Conservation (phyloP, 2,888 invertebrate species). For the Patella pellucida region DNA sequence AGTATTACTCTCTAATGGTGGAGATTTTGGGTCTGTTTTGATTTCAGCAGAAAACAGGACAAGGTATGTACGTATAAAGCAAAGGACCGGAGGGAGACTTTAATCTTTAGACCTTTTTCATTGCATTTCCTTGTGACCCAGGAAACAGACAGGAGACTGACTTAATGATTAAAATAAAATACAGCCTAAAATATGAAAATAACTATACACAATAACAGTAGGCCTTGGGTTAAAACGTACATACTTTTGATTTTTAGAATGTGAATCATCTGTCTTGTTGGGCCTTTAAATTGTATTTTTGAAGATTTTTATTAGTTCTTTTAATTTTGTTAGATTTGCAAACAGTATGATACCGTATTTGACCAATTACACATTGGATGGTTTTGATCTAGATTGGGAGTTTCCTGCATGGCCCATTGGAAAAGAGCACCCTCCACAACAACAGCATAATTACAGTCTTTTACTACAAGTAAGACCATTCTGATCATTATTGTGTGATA, state of each 20-base stretch:
- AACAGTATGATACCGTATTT: conserved; percentile 42
- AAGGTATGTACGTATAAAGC: conserved; percentile 31
- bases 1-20: conserved; percentile 38
- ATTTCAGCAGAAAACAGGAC: conserved; percentile 32
- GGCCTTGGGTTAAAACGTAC: too few relatives aligned
- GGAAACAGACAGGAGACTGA: too few relatives aligned
- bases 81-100: too few relatives aligned
- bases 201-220: too few relatives aligned
- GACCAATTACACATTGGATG: conserved; percentile 78
- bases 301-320: neutral
- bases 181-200: too few relatives aligned
- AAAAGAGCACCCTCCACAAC: conserved; percentile 35
- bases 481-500: too few relatives aligned
- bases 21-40: conserved; percentile 31
- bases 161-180: too few relatives aligned
- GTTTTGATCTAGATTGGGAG: conserved; percentile 92
- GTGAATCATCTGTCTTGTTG: too few relatives aligned
- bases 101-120: too few relatives aligned
- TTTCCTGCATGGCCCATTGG: conserved; percentile 76
- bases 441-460: conserved; percentile 48
- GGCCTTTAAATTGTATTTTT: too few relatives aligned
- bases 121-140: too few relatives aligned
- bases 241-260: too few relatives aligned
- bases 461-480: conserved; percentile 37
- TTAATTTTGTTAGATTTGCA: conserved; percentile 32